Evolutionary conservation across 64 coral and sea anemone genomes (phyloP), one percentile per base, ranked within the genome.

Genomic region (Porites australiensis): DNA sequence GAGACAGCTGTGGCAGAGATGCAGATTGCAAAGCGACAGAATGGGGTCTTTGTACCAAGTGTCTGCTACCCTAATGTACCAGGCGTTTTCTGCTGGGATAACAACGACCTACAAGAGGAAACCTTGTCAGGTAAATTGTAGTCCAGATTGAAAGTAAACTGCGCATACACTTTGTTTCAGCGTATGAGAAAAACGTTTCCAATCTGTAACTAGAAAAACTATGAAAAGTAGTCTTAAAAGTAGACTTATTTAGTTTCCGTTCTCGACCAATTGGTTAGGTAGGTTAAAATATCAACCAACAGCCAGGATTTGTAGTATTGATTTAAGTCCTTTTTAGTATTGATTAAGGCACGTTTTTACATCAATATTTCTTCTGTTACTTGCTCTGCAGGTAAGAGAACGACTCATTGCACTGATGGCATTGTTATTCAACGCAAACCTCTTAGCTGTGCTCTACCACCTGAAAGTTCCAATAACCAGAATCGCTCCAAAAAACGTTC

Each of bases 31-130:
- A 88, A 88, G 6, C 50, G 46, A 16, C 43, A 46, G 13, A 19
- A 85, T 92, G 90, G 90, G 53, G 55, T 92, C 50, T 23, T 82
- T 22, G 20, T 92, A 47, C 80, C 90, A 19, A 75, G 21, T 53
- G 67, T 74, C 6, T 86, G 81, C 76, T 37, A 21, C 12, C 80
- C 59, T 5, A 49, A 57, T 64, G 69, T 92, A 16, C 79, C 90
- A 46, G 90, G 47, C 45, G 70, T 92, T 13, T 92, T 92, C 57
- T 92, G 90, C 60, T 92, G 90, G 81, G 90, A 78, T 69, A 92
- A 92, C 70, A 86, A 86, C 60, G 82, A 76, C 72, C 70, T 92
- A 49, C 19, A 60, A 84, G 90, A 92, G 72, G 90, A 92, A 75
- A 92, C 81, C 57, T 72, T 92, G 64, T 86, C 81, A 77, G 90